Percentiles rank a stretch among this genome's conserved stretches.
phyloP scores from a whole-genome alignment of 2,113 vertebrate genomes.

The Neopipo cinnamomea region DNA sequence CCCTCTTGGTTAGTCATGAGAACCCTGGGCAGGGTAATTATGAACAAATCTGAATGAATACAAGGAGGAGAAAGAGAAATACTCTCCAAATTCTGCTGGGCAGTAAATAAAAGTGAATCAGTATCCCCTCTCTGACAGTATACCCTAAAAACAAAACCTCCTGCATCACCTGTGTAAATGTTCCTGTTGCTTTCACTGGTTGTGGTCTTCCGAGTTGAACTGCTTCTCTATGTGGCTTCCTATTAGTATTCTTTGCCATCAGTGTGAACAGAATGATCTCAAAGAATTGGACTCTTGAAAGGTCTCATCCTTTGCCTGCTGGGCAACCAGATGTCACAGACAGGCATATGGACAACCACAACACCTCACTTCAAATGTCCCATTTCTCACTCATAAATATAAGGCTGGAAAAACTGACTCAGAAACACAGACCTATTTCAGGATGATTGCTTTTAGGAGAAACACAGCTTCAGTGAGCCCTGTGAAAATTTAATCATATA shows the following conservation, averaged over 20 bases:
- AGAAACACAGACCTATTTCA: neutral
- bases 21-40: neutral
- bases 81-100: neutral
- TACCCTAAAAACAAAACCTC: neutral
- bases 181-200: neutral
- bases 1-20: neutral
- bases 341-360: neutral
- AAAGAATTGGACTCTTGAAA: neutral
- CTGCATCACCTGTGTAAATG: neutral
- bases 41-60: neutral
- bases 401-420: neutral
- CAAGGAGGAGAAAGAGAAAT: neutral
- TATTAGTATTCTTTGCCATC: neutral
- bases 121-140: neutral
- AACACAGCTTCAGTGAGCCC: neutral
- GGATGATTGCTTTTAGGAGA: neutral
- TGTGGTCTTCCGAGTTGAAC: neutral
- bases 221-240: neutral
- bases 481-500: neutral
- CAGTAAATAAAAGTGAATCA: neutral
- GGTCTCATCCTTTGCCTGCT: neutral
- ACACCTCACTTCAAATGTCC: fast-evolving
- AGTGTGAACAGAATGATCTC: neutral
- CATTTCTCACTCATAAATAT: neutral
- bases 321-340: neutral